A percentile compares a stretch with the other conserved stretches of the same genome.
Conservation (phyloP, 2,888 invertebrate species). For the Chrysodeixis includens region DNA sequence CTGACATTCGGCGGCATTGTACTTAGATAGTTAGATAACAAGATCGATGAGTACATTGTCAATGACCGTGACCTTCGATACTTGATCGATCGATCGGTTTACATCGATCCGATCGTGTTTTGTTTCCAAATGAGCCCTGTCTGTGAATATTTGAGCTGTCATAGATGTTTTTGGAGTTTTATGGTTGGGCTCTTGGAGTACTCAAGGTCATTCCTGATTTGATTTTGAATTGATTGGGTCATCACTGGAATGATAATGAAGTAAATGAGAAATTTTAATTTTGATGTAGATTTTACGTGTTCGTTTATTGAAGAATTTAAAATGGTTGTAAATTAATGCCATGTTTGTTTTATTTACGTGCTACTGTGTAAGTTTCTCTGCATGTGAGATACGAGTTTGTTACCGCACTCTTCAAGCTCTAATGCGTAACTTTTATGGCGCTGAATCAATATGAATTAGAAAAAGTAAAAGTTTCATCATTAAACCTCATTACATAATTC, state of each 20-base stretch:
- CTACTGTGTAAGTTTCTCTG: no score
- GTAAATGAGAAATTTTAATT: no score
- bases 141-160: not conserved
- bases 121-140: conserved; percentile 2
- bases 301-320: no score
- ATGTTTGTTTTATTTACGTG: no score
- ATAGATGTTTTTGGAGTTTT: not conserved
- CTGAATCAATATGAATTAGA: not conserved
- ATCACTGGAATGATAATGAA: not conserved
- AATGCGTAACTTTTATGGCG: not conserved
- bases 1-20: conserved; percentile 36
- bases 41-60: conserved; percentile 49
- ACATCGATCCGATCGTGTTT: conserved; percentile 13
- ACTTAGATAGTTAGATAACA: conserved; percentile 36
- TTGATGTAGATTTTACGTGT: no score
- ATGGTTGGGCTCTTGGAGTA: not conserved
- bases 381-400: not conserved
- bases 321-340: no score
- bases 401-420: not conserved
- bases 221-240: not conserved
- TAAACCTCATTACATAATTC: not conserved
- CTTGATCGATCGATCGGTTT: conserved; percentile 56
- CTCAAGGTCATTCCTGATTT: not conserved
- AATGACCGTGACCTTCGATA: conserved; percentile 59
- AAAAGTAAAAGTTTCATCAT: conserved; percentile 2